These are phyloP conservation scores for Sitophilus oryzae DNA, from an alignment of 1,140 invertebrate species.

Conservation along the genomic window DNA sequence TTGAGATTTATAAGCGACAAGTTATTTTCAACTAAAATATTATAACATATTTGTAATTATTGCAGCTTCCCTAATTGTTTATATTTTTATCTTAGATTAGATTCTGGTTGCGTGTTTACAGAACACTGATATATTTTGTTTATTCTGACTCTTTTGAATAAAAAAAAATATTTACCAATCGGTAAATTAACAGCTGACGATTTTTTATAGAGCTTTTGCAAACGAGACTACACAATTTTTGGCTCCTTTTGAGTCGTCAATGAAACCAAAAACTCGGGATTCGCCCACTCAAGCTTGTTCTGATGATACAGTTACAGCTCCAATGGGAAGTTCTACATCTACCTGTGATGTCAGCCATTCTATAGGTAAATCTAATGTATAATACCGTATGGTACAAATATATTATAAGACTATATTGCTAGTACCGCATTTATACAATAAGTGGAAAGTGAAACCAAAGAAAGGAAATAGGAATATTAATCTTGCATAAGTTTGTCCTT, in stretches of 20 bases:
- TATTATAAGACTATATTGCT: no score
- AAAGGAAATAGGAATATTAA: no score
- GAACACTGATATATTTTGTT: no score
- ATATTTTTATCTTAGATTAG: neutral
- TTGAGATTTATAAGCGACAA: no score
- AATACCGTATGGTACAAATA: neutral
- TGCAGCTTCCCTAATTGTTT: neutral
- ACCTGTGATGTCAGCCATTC: conserved; percentile 40
- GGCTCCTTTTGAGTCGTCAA: conserved; percentile 64
- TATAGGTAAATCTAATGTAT: conserved; percentile 25
- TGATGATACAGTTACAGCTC: conserved; percentile 28
- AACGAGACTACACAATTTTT: conserved; percentile 69
- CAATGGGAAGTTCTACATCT: conserved; percentile 37
- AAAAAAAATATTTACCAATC: no score
- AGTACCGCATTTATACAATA: no score
- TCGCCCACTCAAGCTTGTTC: conserved; percentile 28
- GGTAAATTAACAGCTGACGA: no score
- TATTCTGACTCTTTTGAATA: no score
- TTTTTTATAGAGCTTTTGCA: conserved; percentile 60
- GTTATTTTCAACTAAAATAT: no score
- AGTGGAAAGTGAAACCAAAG: no score
- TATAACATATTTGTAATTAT: neutral
- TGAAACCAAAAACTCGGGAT: conserved; percentile 50
- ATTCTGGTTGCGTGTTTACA: no score
- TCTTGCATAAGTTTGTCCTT: no score